Conservation (phyloP, 2,797 vertebrate genomes). For the Pangasius djambal region DNA sequence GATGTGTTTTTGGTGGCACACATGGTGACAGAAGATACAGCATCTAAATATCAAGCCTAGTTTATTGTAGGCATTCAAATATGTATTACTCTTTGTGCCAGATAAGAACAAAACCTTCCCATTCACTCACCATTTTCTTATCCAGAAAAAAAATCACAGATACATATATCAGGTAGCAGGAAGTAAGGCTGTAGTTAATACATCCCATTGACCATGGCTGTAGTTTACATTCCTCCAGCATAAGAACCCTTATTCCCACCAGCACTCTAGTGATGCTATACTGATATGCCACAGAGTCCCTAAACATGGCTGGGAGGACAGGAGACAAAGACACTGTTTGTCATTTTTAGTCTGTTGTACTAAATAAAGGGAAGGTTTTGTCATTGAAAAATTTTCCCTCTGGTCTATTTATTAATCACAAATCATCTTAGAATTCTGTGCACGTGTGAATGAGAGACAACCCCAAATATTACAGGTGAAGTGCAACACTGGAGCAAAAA, state of each 20-base stretch:
- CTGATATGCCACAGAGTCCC: not conserved
- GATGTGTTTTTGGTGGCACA: not conserved
- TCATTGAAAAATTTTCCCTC: not conserved
- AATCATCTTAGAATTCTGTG: not conserved
- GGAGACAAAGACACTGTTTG: not conserved
- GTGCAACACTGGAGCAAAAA: not conserved
- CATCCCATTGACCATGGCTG: slow-evolving; percentile 11
- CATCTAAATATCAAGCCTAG: not conserved
- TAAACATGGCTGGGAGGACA: slow-evolving; percentile 8
- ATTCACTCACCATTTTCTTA: not conserved
- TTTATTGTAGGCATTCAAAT: not conserved
- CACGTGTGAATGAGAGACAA: not conserved
- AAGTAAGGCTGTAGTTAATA: not conserved
- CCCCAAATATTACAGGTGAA: not conserved
- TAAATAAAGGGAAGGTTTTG: not conserved
- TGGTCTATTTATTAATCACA: not conserved
- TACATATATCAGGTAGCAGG: slow-evolving; percentile 9
- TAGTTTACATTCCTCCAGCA: slow-evolving; percentile 46
- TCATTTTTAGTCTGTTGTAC: not conserved
- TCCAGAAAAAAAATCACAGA: slow-evolving; percentile 26
- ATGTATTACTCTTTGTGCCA: not conserved
- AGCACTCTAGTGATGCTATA: slow-evolving; percentile 16
- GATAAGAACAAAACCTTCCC: not conserved
- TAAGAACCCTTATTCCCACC: slow-evolving; percentile 36
- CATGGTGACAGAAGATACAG: not conserved